These are phyloP conservation scores for Glaucomys volans DNA, from an alignment of 2,113 vertebrate species.

Conservation along the genomic window DNA sequence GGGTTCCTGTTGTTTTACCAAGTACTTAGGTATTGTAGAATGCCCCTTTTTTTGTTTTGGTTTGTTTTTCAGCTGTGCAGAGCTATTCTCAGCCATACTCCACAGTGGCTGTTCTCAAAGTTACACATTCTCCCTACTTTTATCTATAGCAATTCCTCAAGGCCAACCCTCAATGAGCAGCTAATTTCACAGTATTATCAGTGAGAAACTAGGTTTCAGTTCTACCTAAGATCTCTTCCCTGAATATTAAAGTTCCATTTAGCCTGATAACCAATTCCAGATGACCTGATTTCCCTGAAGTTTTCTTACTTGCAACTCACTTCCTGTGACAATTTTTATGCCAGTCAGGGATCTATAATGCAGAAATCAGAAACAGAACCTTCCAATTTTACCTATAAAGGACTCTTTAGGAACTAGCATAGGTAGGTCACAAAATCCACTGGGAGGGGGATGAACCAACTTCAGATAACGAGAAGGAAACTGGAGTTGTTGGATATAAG, in stretches of 20 bases:
- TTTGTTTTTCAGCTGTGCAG: neutral
- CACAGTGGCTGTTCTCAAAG: neutral
- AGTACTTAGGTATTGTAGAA: neutral
- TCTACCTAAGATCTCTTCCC: neutral
- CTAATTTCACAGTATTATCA: neutral
- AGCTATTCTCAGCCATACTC: neutral
- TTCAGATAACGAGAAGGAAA: neutral
- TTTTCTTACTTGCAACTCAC: neutral
- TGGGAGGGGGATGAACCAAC: neutral
- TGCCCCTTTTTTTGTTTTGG: neutral
- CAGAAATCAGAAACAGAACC: constrained; percentile 42
- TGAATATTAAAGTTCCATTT: constrained; percentile 32
- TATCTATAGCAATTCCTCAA: neutral
- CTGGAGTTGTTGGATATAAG: neutral
- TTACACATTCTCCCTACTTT: neutral
- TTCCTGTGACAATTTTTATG: constrained; percentile 23
- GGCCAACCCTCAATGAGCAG: neutral
- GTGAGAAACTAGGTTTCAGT: neutral
- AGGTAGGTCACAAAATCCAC: neutral
- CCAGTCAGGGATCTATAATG: neutral
- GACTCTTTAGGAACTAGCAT: neutral
- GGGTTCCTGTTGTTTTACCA: neutral
- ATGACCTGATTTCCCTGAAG: constrained; percentile 29
- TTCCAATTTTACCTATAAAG: constrained; percentile 13
- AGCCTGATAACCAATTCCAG: constrained; percentile 21